Conservation (phyloP, 2,888 invertebrate genomes). For the Micropterix aruncella region DNA sequence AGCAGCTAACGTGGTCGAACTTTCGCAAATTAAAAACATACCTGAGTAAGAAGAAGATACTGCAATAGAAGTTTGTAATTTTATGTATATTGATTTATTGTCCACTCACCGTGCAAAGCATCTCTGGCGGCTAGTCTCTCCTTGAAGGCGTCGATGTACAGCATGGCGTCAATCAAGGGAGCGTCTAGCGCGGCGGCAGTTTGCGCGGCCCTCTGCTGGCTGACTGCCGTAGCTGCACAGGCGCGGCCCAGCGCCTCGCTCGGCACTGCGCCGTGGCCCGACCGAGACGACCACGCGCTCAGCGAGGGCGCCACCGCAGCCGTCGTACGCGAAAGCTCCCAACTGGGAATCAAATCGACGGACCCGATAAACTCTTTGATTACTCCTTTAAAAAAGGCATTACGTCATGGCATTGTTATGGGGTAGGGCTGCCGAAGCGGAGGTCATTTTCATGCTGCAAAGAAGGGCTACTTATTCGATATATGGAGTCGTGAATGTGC, state of each 20-base stretch:
- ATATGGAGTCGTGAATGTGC: too few relatives aligned
- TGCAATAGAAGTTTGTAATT: too few relatives aligned
- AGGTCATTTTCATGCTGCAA: too few relatives aligned
- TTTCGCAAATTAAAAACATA: too few relatives aligned
- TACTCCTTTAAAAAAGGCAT: too few relatives aligned
- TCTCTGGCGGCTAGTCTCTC: background rate
- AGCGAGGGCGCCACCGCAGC: background rate
- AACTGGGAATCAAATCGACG: background rate
- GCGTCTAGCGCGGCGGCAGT: background rate
- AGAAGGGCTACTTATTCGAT: too few relatives aligned
- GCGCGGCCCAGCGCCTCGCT: background rate
- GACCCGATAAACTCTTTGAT: too few relatives aligned
- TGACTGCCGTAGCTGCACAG: background rate
- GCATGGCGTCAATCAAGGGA: background rate
- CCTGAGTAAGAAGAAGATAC: too few relatives aligned
- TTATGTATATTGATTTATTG: too few relatives aligned
- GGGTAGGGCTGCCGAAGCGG: too few relatives aligned
- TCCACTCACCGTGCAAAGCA: background rate
- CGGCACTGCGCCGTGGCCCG: background rate
- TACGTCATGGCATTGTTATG: too few relatives aligned
- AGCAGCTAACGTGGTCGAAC: too few relatives aligned
- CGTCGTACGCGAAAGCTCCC: background rate
- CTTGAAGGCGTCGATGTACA: background rate
- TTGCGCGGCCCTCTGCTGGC: background rate
- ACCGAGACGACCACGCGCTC: background rate